Conservation (phyloP, 1,140 invertebrate species). For the Pseudomyrmex flavicornis region DNA sequence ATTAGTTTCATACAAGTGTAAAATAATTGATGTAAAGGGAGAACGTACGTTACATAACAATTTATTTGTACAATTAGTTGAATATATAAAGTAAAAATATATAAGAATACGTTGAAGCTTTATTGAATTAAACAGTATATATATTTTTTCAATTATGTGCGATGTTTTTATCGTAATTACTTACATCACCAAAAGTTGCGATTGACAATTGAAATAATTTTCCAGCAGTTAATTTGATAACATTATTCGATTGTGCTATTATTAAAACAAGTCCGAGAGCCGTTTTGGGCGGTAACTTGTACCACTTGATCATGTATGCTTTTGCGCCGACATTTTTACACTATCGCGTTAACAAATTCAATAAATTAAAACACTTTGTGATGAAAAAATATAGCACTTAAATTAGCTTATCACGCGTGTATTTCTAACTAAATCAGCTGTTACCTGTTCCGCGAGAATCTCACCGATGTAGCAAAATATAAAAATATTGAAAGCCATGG, state of each 20-base stretch:
- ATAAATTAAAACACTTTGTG: too few relatives aligned
- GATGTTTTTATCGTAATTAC: neutral
- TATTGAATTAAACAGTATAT: neutral
- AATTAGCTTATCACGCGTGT: too few relatives aligned
- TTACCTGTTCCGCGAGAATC: slow-evolving; percentile 72
- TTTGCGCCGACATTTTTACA: slow-evolving; percentile 65
- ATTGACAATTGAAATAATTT: slow-evolving; percentile 70
- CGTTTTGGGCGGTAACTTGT: slow-evolving; percentile 63
- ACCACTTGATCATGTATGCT: slow-evolving; percentile 73
- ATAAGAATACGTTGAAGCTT: slow-evolving; percentile 24
- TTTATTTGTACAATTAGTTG: neutral
- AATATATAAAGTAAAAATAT: neutral
- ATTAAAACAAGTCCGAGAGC: slow-evolving; percentile 68
- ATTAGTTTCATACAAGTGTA: too few relatives aligned
- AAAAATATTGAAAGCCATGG: slow-evolving; percentile 75
- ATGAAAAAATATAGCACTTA: too few relatives aligned
- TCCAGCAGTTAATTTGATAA: slow-evolving; percentile 73
- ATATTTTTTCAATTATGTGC: neutral
- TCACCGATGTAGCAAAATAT: slow-evolving; percentile 77
- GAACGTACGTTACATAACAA: too few relatives aligned
- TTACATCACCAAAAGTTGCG: slow-evolving; percentile 63
- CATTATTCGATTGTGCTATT: slow-evolving; percentile 62
- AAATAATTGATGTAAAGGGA: too few relatives aligned
- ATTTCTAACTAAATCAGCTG: neutral
- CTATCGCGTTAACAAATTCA: slow-evolving; percentile 20